phyloP scores from a whole-genome alignment of 2,797 vertebrate genomes.

The Diplodus sargus region DNA sequence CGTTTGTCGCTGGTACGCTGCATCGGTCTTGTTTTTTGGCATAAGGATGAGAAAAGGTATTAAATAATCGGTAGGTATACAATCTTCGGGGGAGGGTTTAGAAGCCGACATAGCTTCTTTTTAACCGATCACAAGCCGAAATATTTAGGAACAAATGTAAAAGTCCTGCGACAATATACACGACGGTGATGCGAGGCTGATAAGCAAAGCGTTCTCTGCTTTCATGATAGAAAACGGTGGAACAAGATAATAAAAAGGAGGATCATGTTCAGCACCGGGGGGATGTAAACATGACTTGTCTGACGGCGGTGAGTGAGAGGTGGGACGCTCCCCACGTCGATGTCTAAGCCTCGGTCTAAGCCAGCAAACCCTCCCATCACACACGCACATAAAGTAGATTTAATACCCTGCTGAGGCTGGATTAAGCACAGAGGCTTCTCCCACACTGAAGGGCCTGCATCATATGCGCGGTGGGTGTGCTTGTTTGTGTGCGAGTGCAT shows the following conservation, averaged over 20 bases:
- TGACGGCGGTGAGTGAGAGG: slow-evolving; percentile 23
- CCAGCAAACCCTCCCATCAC: slow-evolving; percentile 47
- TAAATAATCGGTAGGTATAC: no score
- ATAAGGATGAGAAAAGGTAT: no score
- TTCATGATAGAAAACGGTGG: background rate
- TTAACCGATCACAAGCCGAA: background rate
- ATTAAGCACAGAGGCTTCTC: slow-evolving; percentile 65
- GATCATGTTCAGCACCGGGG: slow-evolving; percentile 1
- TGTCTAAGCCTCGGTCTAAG: slow-evolving; percentile 51
- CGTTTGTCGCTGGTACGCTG: no score
- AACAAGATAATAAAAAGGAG: background rate
- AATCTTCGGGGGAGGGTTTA: background rate
- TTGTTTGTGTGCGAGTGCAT: slow-evolving; percentile 18
- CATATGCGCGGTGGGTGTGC: slow-evolving; percentile 8
- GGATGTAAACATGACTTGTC: slow-evolving; percentile 27
- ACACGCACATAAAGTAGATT: slow-evolving; percentile 66
- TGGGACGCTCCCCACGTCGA: slow-evolving; percentile 23
- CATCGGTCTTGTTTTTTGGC: no score
- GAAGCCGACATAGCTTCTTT: background rate
- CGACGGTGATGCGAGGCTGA: background rate
- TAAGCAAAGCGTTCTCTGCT: background rate
- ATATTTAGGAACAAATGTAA: background rate
- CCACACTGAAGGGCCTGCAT: slow-evolving; percentile 26
- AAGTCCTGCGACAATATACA: background rate
- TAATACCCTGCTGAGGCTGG: slow-evolving; percentile 68